Evolutionary conservation across 2,888 invertebrate species (phyloP).

Genomic region (Drosophila vallismaia): DNA sequence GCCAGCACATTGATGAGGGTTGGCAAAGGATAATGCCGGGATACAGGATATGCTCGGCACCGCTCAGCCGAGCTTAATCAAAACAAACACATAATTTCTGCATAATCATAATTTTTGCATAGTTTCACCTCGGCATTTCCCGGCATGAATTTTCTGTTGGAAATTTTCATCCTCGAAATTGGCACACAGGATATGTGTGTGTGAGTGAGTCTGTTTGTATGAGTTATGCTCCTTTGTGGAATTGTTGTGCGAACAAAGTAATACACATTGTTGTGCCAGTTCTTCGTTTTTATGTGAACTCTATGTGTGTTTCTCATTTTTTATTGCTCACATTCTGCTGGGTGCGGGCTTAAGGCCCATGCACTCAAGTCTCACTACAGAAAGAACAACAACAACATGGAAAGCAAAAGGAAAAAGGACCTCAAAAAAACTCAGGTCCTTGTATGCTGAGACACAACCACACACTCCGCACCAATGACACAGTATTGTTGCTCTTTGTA

Average conservation of each 20-base stretch:
- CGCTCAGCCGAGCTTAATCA: slow-evolving; percentile 54
- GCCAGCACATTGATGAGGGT: slow-evolving; percentile 61
- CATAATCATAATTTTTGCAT: slow-evolving; percentile 61
- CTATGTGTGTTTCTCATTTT: slow-evolving; percentile 64
- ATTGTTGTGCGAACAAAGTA: slow-evolving; percentile 44
- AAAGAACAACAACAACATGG: slow-evolving; percentile 10
- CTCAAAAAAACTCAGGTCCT: slow-evolving; percentile 23
- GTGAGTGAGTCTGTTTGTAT: slow-evolving; percentile 16
- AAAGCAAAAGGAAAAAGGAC: slow-evolving; percentile 52
- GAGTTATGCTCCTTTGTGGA: slow-evolving; percentile 43
- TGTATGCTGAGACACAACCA: slow-evolving; percentile 12
- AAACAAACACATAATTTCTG: slow-evolving; percentile 72
- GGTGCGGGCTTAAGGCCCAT: slow-evolving; percentile 53
- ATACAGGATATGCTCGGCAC: slow-evolving; percentile 26
- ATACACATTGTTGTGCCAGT: slow-evolving; percentile 45
- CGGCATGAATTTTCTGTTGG: background rate
- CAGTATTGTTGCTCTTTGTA: slow-evolving; percentile 19
- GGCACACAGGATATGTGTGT: slow-evolving; percentile 25
- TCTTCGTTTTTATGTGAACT: slow-evolving; percentile 68
- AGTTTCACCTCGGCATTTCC: slow-evolving; percentile 32
- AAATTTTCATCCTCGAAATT: slow-evolving; percentile 26
- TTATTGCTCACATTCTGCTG: slow-evolving; percentile 54
- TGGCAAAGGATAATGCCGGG: slow-evolving; percentile 19
- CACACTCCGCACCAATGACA: slow-evolving; percentile 19
- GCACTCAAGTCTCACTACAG: slow-evolving; percentile 47